Conservation (phyloP, 1,140 invertebrate genomes). For the Euura saliciscinereae region DNA sequence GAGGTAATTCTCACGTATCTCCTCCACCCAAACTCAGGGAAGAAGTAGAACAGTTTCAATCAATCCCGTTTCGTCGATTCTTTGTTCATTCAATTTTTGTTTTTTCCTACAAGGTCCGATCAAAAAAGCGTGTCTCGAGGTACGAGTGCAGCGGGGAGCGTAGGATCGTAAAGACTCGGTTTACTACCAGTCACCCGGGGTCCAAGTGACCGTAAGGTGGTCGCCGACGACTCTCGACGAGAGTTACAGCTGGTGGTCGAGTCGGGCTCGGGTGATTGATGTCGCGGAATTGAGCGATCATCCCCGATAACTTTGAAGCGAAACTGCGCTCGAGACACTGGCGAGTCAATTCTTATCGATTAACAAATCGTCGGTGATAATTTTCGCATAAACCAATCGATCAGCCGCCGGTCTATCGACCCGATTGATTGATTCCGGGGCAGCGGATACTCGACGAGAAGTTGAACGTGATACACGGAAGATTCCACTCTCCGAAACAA, state of each 20-base stretch:
- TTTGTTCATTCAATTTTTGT: too few relatives aligned
- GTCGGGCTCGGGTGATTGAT: background rate
- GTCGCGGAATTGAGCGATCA: constrained; percentile 1
- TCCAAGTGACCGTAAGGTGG: background rate
- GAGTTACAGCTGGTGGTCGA: constrained; percentile 6
- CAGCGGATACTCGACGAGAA: too few relatives aligned
- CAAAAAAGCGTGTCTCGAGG: background rate
- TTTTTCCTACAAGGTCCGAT: background rate
- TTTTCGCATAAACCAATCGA: background rate
- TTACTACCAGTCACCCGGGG: background rate
- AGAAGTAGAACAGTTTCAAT: too few relatives aligned
- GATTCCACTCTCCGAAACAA: background rate
- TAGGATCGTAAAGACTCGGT: background rate
- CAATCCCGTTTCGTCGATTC: too few relatives aligned
- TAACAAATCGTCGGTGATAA: constrained; percentile 1
- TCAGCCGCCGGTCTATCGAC: background rate
- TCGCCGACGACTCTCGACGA: background rate
- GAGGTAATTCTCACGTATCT: too few relatives aligned
- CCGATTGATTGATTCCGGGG: background rate
- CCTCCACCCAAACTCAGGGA: too few relatives aligned
- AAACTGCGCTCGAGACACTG: background rate
- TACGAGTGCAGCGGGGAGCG: background rate
- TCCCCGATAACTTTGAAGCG: background rate
- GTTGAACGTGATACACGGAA: too few relatives aligned
- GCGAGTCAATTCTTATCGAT: background rate